phyloP scores from a whole-genome alignment of 2,888 invertebrate genomes.

The Chrysolina americana region DNA sequence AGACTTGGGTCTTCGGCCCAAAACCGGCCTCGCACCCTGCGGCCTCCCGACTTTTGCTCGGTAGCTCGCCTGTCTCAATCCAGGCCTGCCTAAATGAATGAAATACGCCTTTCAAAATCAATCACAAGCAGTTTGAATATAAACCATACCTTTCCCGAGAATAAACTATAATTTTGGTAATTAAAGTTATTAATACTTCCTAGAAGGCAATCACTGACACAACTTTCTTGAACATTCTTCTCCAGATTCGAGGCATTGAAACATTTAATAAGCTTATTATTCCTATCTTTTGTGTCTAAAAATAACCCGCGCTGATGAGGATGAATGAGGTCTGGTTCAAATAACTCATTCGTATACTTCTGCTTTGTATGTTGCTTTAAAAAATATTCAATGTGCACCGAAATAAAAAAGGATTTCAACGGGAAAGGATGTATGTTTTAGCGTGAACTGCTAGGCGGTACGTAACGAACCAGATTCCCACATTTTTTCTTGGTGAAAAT shows the following conservation, averaged over 20 bases:
- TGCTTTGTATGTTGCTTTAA: slow-evolving; percentile 1
- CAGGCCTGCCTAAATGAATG: too few species aligned
- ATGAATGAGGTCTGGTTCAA: slow-evolving; percentile 19
- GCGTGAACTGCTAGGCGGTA: background rate
- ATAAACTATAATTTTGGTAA: too few species aligned
- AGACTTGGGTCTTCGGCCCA: too few species aligned
- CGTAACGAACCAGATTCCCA: background rate
- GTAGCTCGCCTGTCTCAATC: too few species aligned
- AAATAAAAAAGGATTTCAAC: slow-evolving; percentile 1
- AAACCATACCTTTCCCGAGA: too few species aligned
- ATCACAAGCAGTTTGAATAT: too few species aligned
- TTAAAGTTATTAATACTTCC: background rate
- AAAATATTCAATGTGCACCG: background rate
- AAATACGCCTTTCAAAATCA: too few species aligned
- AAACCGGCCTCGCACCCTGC: too few species aligned
- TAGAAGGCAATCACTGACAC: background rate
- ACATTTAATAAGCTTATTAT: slow-evolving; percentile 9
- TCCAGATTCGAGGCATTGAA: background rate
- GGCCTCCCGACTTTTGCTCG: too few species aligned
- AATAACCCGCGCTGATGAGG: background rate
- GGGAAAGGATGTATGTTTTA: slow-evolving; percentile 3
- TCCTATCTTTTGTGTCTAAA: slow-evolving; percentile 15
- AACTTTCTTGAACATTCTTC: background rate
- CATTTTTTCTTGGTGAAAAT: background rate
- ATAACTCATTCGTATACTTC: slow-evolving; percentile 12